Evolutionary conservation across 2,797 vertebrate species (phyloP).

Genomic region (Pyrocephalus nanus): DNA sequence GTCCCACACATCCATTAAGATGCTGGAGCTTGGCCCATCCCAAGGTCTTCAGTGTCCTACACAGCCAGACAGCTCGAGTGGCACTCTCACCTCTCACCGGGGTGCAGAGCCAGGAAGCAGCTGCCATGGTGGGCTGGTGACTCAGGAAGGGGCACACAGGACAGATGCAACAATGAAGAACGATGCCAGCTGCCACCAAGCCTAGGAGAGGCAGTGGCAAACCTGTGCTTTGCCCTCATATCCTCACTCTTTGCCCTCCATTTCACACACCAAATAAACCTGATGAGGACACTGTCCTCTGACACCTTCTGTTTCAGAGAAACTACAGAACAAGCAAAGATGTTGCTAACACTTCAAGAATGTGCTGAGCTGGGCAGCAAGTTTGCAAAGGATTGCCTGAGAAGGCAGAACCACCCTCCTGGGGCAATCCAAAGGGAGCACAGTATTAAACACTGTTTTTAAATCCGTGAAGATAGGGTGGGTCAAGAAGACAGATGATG

Average conservation of each 20-base stretch:
- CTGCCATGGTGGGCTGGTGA: not conserved
- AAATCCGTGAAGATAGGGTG: constrained; percentile 36
- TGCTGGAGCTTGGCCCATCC: not conserved
- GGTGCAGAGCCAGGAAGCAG: not conserved
- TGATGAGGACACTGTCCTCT: constrained; percentile 36
- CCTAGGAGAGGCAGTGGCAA: not conserved
- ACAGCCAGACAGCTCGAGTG: accelerated
- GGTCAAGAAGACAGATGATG: constrained; percentile 52
- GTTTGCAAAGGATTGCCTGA: constrained; percentile 44
- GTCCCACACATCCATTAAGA: not conserved
- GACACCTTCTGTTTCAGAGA: constrained; percentile 30
- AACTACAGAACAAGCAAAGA: constrained; percentile 49
- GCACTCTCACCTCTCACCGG: accelerated
- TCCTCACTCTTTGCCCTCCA: not conserved
- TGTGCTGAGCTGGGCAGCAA: constrained; percentile 63
- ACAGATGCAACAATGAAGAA: not conserved
- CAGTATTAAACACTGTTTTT: constrained; percentile 27
- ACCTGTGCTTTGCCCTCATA: not conserved
- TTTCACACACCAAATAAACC: not conserved
- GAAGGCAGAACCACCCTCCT: constrained; percentile 66
- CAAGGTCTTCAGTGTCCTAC: not conserved
- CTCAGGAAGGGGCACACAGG: not conserved
- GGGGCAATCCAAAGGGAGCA: constrained; percentile 42
- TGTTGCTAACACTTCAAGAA: constrained; percentile 60
- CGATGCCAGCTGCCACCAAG: accelerated